phyloP scores from a whole-genome alignment of 2,113 vertebrate species.

The Oreochromis niloticus region DNA sequence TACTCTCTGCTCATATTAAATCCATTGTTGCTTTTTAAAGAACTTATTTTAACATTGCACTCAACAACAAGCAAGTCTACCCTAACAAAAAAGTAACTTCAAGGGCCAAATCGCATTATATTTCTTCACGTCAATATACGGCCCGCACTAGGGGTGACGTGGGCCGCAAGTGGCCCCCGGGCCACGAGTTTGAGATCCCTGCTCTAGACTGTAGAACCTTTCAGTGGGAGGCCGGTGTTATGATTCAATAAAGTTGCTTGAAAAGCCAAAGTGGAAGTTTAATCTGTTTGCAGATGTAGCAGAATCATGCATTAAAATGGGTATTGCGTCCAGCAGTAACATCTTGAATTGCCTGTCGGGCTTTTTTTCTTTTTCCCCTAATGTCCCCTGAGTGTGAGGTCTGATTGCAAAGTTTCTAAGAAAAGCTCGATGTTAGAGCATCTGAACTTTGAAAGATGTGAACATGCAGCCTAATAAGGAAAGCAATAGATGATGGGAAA shows the following conservation, averaged over 20 bases:
- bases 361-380: not conserved
- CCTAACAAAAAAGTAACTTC: not conserved
- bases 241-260: not conserved
- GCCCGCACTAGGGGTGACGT: not conserved
- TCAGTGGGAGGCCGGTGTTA: not conserved
- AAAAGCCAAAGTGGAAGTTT: not conserved
- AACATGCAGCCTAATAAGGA: not conserved
- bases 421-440: not conserved
- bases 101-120: not conserved
- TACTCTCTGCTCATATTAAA: not conserved
- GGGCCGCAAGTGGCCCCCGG: not conserved
- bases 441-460: not conserved
- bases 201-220: not conserved
- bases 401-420: not conserved
- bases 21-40: not conserved
- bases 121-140: not conserved
- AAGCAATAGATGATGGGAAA: not conserved
- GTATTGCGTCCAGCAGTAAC: not conserved
- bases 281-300: not conserved
- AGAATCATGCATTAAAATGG: not conserved
- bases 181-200: not conserved
- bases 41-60: not conserved
- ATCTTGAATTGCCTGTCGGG: not conserved
- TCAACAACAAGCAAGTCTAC: not conserved
- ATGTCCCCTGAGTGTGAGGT: not conserved